phyloP scores from a whole-genome alignment of 2,888 invertebrate genomes.

The Tetragonula carbonaria region DNA sequence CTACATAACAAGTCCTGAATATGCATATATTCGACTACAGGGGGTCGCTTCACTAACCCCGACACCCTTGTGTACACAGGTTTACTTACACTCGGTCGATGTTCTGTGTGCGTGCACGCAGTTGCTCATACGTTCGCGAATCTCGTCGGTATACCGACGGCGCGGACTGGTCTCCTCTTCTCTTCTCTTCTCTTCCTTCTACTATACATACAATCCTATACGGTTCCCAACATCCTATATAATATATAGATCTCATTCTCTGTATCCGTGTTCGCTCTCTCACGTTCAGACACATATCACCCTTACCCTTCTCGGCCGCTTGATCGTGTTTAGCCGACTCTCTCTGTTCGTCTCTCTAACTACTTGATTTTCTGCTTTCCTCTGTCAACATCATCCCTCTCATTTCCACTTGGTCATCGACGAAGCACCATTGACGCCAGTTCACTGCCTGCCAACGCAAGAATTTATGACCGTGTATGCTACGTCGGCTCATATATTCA shows the following conservation, averaged over 20 bases:
- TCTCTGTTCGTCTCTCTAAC: slow-evolving; percentile 8
- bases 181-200: slow-evolving; percentile 32
- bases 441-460: slow-evolving; percentile 79
- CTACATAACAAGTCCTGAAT: slow-evolving; percentile 81
- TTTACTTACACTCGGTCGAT: slow-evolving; percentile 16
- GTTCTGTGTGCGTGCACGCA: slow-evolving; percentile 47
- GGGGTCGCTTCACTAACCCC: slow-evolving; percentile 41
- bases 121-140: slow-evolving; percentile 18
- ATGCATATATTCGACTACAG: slow-evolving; percentile 79
- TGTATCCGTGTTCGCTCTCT: slow-evolving; percentile 25
- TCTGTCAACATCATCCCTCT: slow-evolving; percentile 44
- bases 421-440: slow-evolving; percentile 81
- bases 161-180: not conserved
- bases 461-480: slow-evolving; percentile 80
- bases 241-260: slow-evolving; percentile 48
- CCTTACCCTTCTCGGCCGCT: slow-evolving; percentile 30
- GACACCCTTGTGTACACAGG: slow-evolving; percentile 34
- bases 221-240: slow-evolving; percentile 26
- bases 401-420: slow-evolving; percentile 72
- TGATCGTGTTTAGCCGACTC: slow-evolving; percentile 16
- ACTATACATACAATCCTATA: not conserved
- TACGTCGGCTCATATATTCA: slow-evolving; percentile 72
- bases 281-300: slow-evolving; percentile 11
- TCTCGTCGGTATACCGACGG: too few species aligned
- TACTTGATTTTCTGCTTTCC: slow-evolving; percentile 39